phyloP scores from a whole-genome alignment of 1,140 invertebrate genomes.

The Drosophila willistoni region DNA sequence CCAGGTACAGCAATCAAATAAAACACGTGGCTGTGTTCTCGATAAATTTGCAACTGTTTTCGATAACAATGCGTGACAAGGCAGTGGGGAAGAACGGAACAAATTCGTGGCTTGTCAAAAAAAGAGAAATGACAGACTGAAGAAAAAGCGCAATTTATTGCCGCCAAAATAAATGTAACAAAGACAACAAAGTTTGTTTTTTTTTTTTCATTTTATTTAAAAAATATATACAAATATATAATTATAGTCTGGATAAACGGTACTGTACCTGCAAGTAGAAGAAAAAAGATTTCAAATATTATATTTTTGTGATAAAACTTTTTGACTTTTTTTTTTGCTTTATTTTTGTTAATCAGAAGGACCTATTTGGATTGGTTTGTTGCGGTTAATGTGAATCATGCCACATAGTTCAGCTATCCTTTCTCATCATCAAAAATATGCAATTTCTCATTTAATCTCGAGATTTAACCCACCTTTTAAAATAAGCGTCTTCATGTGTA shows the following conservation, averaged over 20 bases:
- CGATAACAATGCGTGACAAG: neutral
- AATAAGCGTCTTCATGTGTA: neutral
- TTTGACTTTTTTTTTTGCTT: neutral
- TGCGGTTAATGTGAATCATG: constrained; percentile 80
- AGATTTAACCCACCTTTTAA: neutral
- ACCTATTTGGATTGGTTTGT: constrained; percentile 79
- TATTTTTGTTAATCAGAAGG: constrained; percentile 60
- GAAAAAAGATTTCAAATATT: neutral
- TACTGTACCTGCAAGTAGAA: constrained; percentile 51
- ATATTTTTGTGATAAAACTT: neutral
- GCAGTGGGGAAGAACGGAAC: neutral
- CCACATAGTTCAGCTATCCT: constrained; percentile 66
- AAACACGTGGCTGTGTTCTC: neutral
- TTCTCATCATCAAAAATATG: constrained; percentile 57
- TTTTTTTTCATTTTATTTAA: constrained; percentile 5
- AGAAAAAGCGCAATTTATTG: neutral
- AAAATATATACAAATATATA: neutral
- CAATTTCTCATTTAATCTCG: neutral
- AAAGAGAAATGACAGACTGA: neutral
- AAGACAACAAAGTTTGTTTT: constrained; percentile 24
- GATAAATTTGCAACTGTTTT: neutral
- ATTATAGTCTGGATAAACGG: neutral
- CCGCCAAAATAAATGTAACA: constrained; percentile 4
- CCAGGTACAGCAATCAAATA: neutral
- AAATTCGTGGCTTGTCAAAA: neutral